Evolutionary conservation across 2,113 vertebrate species (phyloP).

Genomic region (Campylomormyrus tamandua): DNA sequence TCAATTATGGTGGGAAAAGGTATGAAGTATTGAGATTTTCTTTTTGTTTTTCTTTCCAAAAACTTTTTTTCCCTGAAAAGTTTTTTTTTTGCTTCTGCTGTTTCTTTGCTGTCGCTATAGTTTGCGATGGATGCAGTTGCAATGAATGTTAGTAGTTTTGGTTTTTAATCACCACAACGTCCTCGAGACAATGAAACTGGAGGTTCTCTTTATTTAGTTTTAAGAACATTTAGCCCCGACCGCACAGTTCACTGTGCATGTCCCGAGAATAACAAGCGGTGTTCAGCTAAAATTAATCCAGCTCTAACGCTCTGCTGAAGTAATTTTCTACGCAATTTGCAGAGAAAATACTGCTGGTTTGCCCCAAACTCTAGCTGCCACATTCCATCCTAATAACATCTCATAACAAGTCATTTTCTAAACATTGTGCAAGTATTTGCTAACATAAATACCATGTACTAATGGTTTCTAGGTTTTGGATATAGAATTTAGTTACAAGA

Average conservation of each 20-base stretch:
- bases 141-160: background rate
- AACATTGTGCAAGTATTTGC: background rate
- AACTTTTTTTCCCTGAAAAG: background rate
- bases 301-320: background rate
- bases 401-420: background rate
- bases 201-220: background rate
- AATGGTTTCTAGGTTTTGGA: background rate
- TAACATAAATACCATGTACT: background rate
- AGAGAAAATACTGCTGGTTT: background rate
- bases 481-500: background rate
- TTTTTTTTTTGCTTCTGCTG: background rate
- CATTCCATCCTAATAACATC: background rate
- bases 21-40: background rate
- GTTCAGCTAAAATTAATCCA: background rate
- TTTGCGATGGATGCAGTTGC: background rate
- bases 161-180: background rate
- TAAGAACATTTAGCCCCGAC: background rate
- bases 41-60: background rate
- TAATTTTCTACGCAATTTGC: slow-evolving; percentile 13
- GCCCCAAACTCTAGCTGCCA: background rate
- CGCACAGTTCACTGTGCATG: background rate
- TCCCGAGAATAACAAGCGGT: background rate
- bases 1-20: background rate
- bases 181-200: background rate
- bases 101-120: background rate